These are phyloP conservation scores for Hesperia comma DNA, from an alignment of 2,888 invertebrate species.

Conservation along the genomic window DNA sequence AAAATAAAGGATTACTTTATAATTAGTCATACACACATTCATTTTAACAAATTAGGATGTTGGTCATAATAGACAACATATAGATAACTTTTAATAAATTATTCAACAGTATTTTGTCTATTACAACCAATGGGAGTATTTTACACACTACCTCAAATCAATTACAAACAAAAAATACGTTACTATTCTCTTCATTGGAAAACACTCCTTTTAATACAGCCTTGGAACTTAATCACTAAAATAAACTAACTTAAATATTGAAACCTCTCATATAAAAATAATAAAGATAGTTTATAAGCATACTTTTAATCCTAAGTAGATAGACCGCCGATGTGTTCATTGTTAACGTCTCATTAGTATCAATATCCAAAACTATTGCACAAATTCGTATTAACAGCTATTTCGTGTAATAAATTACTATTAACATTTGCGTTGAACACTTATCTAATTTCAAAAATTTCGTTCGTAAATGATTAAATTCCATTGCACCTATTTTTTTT, in stretches of 20 bases:
- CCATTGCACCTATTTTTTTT: slow-evolving; percentile 38
- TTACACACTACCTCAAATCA: slow-evolving; percentile 60
- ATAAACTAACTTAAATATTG: slow-evolving; percentile 80
- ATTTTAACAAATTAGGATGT: slow-evolving; percentile 71
- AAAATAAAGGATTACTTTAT: slow-evolving; percentile 80
- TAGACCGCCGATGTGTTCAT: slow-evolving; percentile 76
- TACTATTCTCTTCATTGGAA: slow-evolving; percentile 55
- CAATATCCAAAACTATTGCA: slow-evolving; percentile 41
- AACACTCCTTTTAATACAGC: slow-evolving; percentile 81
- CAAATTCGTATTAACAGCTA: slow-evolving; percentile 34
- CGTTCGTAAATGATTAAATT: slow-evolving; percentile 17
- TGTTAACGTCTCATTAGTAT: slow-evolving; percentile 44
- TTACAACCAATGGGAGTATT: slow-evolving; percentile 70
- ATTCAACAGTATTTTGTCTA: slow-evolving; percentile 56
- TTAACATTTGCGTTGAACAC: slow-evolving; percentile 30
- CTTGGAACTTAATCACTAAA: slow-evolving; percentile 80
- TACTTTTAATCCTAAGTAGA: slow-evolving; percentile 72
- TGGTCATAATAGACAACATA: slow-evolving; percentile 63
- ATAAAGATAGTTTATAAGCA: slow-evolving; percentile 61
- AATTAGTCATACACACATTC: slow-evolving; percentile 79
- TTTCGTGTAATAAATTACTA: slow-evolving; percentile 33
- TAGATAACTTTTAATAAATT: slow-evolving; percentile 41
- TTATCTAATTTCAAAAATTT: neutral
- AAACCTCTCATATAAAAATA: slow-evolving; percentile 80
- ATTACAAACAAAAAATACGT: slow-evolving; percentile 57